Percentiles rank a stretch among this genome's conserved stretches.
These are phyloP conservation scores for Orthonyx spaldingii DNA, from an alignment of 2,113 vertebrate species.

Conservation along the genomic window DNA sequence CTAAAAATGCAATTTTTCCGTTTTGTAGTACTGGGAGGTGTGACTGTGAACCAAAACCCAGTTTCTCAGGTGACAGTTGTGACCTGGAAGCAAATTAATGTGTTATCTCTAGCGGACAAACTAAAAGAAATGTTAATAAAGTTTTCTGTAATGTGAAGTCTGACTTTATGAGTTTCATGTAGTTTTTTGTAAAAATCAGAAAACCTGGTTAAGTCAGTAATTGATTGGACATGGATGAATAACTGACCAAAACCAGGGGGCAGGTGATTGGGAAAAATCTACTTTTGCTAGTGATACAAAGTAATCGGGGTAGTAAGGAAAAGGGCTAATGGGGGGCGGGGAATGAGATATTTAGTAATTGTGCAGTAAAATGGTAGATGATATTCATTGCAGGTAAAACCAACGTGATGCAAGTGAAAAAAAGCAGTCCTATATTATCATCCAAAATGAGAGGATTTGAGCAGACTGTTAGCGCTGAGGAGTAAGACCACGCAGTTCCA, in stretches of 20 bases:
- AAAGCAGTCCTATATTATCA: not conserved
- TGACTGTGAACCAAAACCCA: not conserved
- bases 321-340: fast-evolving
- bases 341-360: not conserved
- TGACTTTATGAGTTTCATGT: not conserved
- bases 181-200: not conserved
- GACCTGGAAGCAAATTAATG: not conserved
- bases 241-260: not conserved
- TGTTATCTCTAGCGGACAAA: not conserved
- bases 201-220: not conserved
- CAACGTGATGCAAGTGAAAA: not conserved
- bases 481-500: not conserved
- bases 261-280: not conserved
- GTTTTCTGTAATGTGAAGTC: not conserved
- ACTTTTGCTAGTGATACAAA: not conserved
- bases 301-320: not conserved
- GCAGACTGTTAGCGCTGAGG: not conserved
- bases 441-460: not conserved
- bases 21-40: not conserved
- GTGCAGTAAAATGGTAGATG: not conserved
- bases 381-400: not conserved
- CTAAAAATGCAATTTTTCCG: not conserved
- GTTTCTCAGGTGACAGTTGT: not conserved
- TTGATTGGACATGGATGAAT: not conserved
- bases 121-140: not conserved